Evolutionary conservation across 2,797 vertebrate species (phyloP).

Genomic region (Chaunax sp.): DNA sequence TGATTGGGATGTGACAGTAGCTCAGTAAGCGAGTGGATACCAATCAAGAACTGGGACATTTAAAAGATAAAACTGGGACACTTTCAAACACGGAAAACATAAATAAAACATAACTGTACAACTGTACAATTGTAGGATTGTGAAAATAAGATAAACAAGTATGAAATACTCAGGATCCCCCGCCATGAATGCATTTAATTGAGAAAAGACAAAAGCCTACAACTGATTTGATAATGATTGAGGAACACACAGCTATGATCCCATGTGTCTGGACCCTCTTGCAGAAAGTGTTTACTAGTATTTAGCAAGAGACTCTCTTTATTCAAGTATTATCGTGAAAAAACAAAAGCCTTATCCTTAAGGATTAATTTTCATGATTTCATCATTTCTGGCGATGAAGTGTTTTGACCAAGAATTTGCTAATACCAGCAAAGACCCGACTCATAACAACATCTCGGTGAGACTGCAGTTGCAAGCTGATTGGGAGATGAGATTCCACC

Average conservation of each 20-base stretch:
- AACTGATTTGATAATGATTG: no score
- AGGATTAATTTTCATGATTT: slow-evolving; percentile 41
- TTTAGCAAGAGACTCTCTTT: no score
- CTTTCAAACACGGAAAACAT: background rate
- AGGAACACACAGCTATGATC: no score
- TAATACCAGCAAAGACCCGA: slow-evolving; percentile 47
- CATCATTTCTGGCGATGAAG: slow-evolving; percentile 48
- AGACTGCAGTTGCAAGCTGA: slow-evolving; percentile 48
- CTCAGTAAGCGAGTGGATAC: slow-evolving; percentile 1
- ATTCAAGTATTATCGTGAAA: no score
- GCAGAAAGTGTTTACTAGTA: no score
- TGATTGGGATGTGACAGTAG: background rate
- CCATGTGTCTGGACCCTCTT: no score
- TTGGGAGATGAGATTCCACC: slow-evolving; percentile 53
- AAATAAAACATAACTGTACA: background rate
- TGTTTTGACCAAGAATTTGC: slow-evolving; percentile 57
- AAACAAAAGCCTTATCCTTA: background rate
- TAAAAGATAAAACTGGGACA: background rate
- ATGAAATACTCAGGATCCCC: no score
- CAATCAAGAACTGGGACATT: background rate
- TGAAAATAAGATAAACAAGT: no score
- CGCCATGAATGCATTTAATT: no score
- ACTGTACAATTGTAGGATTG: background rate
- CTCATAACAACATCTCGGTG: slow-evolving; percentile 52
- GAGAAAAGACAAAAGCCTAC: no score